Evolutionary conservation across 1,140 invertebrate genomes (phyloP).

Genomic region (Vanessa atalanta): DNA sequence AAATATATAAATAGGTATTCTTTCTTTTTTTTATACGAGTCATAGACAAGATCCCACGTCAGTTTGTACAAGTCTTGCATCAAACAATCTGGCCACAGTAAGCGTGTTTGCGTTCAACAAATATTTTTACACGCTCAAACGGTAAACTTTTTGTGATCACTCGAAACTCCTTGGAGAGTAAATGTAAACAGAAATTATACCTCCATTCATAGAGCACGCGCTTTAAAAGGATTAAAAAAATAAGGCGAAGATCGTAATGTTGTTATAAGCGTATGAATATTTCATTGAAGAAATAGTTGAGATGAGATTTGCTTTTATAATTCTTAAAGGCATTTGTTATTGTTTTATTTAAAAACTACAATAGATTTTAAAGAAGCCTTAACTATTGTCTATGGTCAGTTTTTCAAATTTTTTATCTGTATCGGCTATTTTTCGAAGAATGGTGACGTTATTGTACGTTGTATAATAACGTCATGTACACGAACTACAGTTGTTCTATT

Average conservation of each 20-base stretch:
- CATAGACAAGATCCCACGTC: constrained; percentile 20
- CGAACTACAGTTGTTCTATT: no score
- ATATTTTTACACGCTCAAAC: constrained; percentile 61
- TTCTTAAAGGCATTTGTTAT: background rate
- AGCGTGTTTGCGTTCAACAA: constrained; percentile 62
- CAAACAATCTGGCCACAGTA: constrained; percentile 44
- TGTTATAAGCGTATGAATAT: constrained; percentile 25
- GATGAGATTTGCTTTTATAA: constrained; percentile 1
- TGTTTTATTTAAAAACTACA: background rate
- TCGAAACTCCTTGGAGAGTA: constrained; percentile 64
- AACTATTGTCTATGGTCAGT: no score
- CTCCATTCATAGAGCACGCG: constrained; percentile 65
- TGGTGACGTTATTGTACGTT: no score
- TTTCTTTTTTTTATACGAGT: background rate
- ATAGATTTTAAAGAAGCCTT: no score
- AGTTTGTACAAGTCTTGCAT: constrained; percentile 31
- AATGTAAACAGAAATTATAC: constrained; percentile 76
- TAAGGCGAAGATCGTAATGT: background rate
- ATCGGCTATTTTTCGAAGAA: no score
- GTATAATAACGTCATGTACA: no score
- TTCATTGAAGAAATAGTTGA: constrained; percentile 9
- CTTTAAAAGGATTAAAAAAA: constrained; percentile 55
- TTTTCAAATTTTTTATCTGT: background rate
- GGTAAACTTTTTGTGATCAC: constrained; percentile 62
- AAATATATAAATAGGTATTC: background rate